Evolutionary conservation across 2,113 vertebrate genomes (phyloP).

Genomic region (Bolborhynchus lineola): DNA sequence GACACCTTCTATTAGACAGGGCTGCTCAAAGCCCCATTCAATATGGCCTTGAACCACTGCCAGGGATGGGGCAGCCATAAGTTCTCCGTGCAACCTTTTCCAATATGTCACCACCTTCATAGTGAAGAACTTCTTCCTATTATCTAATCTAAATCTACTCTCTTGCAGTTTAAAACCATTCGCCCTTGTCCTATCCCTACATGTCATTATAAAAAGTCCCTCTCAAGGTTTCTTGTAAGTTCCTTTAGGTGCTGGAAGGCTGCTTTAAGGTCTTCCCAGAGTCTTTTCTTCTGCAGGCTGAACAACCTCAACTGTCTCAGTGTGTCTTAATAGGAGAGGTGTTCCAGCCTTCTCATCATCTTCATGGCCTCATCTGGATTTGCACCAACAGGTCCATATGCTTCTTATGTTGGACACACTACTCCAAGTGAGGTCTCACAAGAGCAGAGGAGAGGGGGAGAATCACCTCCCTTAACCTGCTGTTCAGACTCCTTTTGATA

Average conservation of each 20-base stretch:
- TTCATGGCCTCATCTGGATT: background rate
- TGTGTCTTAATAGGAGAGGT: background rate
- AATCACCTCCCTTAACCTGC: background rate
- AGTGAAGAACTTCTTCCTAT: background rate
- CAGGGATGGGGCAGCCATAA: background rate
- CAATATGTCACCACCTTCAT: background rate
- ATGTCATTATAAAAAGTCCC: background rate
- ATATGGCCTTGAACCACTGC: background rate
- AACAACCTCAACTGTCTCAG: background rate
- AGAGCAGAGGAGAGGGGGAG: background rate
- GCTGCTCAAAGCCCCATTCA: background rate
- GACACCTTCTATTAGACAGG: background rate
- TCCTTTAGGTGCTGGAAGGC: background rate
- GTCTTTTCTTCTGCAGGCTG: background rate
- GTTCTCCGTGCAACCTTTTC: background rate
- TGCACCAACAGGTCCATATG: background rate
- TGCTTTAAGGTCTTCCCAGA: background rate
- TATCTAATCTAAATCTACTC: background rate
- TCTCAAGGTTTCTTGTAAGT: background rate
- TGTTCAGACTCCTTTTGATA: background rate
- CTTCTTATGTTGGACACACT: background rate
- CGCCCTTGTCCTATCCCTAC: background rate
- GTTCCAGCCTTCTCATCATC: background rate
- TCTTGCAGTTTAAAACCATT: background rate
- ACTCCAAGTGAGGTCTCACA: background rate